phyloP scores from a whole-genome alignment of 2,797 vertebrate species.

The Phataginus tetradactyla region DNA sequence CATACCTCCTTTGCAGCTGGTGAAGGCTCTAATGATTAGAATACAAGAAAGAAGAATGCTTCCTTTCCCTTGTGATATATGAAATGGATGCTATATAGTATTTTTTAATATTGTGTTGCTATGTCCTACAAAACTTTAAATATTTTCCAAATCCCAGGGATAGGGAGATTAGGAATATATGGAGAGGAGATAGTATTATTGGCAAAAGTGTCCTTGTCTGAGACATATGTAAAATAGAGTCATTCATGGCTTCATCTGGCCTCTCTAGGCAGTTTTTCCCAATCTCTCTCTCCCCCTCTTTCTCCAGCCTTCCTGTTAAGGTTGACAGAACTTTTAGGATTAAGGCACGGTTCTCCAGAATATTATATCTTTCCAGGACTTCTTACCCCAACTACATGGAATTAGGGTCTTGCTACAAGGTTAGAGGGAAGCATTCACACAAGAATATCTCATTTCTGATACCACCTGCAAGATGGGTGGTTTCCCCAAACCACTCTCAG shows the following conservation, averaged over 20 bases:
- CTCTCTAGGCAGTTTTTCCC: background rate
- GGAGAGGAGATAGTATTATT: background rate
- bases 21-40: background rate
- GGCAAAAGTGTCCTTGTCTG: background rate
- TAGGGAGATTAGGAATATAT: background rate
- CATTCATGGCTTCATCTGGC: background rate
- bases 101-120: background rate
- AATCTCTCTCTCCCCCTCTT: background rate
- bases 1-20: background rate
- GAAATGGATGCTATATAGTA: background rate
- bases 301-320: accelerated
- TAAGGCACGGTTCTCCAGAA: background rate
- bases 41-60: background rate
- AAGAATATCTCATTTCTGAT: background rate
- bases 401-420: background rate
- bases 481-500: background rate
- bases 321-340: background rate
- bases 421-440: background rate
- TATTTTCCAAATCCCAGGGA: background rate
- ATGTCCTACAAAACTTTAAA: background rate
- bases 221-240: background rate
- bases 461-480: background rate
- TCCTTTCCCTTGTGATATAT: background rate
- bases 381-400: background rate
- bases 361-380: background rate